Percentiles rank a stretch among this genome's conserved stretches.
Evolutionary conservation across 2,113 vertebrate species (phyloP).

Genomic region (Ondatra zibethicus): DNA sequence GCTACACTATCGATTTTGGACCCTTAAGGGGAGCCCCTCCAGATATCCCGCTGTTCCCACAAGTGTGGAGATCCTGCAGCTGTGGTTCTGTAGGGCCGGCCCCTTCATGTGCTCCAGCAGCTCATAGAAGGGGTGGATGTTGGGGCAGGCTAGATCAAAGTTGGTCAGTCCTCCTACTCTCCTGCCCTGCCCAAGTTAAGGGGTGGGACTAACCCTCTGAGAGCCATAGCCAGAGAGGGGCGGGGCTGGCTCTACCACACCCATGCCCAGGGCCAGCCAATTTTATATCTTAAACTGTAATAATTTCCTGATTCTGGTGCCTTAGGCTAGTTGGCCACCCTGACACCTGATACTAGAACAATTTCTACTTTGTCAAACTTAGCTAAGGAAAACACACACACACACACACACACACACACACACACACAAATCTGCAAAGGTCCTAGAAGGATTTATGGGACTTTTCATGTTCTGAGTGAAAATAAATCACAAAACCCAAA

Average conservation of each 20-base stretch:
- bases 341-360: background rate
- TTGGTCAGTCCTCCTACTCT: too few relatives aligned
- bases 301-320: background rate
- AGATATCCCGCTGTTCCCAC: too few relatives aligned
- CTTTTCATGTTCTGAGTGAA: background rate
- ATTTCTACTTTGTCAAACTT: background rate
- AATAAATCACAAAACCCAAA: background rate
- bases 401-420: too few relatives aligned
- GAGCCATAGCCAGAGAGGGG: too few relatives aligned
- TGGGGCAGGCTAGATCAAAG: too few relatives aligned
- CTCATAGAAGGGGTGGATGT: too few relatives aligned
- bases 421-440: constrained; percentile 8
- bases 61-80: background rate
- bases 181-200: too few relatives aligned
- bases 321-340: background rate
- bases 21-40: background rate
- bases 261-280: background rate
- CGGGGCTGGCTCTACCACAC: background rate
- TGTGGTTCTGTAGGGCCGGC: background rate
- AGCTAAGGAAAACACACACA: too few relatives aligned
- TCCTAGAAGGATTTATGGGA: background rate
- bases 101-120: too few relatives aligned
- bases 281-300: background rate
- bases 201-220: too few relatives aligned
- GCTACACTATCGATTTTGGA: background rate